Evolutionary conservation across 2,797 vertebrate genomes (phyloP), one percentile per base, ranked within the genome.

Genomic region (Phalanger gymnotis): DNA sequence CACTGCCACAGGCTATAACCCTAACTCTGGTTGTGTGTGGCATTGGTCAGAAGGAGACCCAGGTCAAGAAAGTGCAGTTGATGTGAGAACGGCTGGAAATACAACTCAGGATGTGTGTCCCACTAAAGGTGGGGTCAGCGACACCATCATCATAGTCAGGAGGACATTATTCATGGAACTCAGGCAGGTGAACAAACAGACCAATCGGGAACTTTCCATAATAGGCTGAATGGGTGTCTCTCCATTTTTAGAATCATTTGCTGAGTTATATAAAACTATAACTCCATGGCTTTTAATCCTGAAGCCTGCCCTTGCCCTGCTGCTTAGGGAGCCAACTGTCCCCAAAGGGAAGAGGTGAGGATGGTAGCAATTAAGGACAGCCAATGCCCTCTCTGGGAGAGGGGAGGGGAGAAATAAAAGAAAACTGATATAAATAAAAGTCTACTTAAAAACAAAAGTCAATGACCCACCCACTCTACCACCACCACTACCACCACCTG

Each of bases 171-270:
- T 93, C 95, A 96, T 97, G 94, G 56, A 91, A 94, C 92, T 93
- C 92, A 95, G 31, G 95, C 61, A 93, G 91, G 53, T n/a, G 91
- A 94, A 93, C 58, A 92, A n/a, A 81, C 53, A 92, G 53, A 91
- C 96, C 96, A 97, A 96, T 91, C 53, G 96, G 95, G 93, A 96
- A 89, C 90, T 96, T 95, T 96, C 96, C 94, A 94, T 96, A 97
- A 97, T 58, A 97, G 57, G 13, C 51, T 87, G 54, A 66, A 94
- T 96, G 92, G 95, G 92, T 92, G 96, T 97, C 95, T 94, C 92
- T 97, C 91, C 93, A 90, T 61, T 97, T 97, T 96, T 96, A 96
- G 96, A 95, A 95, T 95, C 95, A 95, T 94, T 91, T 94, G 53
- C 95, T 30, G 16, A 94, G 92, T 96, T 96, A 96, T 94, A 94